Evolutionary conservation across 2,113 vertebrate species (phyloP).

Genomic region (Chroicocephalus ridibundus): DNA sequence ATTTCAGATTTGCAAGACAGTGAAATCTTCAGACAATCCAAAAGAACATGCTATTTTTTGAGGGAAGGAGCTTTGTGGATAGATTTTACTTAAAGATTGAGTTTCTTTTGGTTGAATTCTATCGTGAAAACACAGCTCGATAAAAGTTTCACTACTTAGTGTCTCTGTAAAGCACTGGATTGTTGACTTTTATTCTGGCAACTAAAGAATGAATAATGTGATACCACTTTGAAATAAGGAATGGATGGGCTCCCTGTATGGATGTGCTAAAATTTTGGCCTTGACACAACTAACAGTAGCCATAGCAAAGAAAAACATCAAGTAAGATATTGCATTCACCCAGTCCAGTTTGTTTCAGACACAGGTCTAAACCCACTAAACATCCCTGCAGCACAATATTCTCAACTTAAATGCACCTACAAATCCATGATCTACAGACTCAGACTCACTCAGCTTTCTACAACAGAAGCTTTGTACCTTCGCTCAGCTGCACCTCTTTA

Average conservation of each 20-base stretch:
- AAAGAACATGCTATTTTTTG: not conserved
- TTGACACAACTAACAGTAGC: not conserved
- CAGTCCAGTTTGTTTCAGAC: not conserved
- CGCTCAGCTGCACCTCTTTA: constrained; percentile 27
- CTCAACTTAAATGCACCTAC: not conserved
- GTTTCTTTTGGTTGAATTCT: not conserved
- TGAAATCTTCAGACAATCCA: not conserved
- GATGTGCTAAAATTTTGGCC: not conserved
- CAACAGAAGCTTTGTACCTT: constrained; percentile 34
- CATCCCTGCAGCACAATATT: not conserved
- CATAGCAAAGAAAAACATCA: not conserved
- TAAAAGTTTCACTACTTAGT: not conserved
- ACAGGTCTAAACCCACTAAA: not conserved
- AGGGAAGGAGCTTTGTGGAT: not conserved
- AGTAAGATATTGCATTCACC: not conserved
- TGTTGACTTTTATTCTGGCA: not conserved
- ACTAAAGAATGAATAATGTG: not conserved
- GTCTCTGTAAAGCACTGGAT: not conserved
- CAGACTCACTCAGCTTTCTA: not conserved
- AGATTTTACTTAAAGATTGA: not conserved
- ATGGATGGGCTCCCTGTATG: not conserved
- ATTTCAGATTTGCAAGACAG: not conserved
- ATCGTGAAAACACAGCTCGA: not conserved
- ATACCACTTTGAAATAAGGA: not conserved
- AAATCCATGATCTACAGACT: not conserved